Percentiles rank a stretch among this genome's conserved stretches.
phyloP scores from a whole-genome alignment of 2,797 vertebrate species.

The Danio kyathit region DNA sequence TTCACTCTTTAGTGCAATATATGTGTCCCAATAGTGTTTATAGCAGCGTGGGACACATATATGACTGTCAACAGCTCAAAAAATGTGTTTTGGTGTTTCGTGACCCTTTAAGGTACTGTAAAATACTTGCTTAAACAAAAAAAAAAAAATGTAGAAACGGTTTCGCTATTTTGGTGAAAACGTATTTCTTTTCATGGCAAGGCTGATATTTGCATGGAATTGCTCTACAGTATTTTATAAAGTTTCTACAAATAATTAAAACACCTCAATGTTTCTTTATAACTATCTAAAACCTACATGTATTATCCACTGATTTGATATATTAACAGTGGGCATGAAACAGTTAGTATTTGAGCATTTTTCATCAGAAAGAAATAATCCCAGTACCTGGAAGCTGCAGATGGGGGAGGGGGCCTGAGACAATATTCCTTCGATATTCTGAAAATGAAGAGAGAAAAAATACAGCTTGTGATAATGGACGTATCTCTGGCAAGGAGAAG shows the following conservation, averaged over 20 bases:
- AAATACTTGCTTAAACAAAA: too few relatives aligned
- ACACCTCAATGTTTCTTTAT: background rate
- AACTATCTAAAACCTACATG: background rate
- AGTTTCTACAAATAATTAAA: background rate
- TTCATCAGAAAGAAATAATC: background rate
- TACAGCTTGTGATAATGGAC: conserved; percentile 39
- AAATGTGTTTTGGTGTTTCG: too few relatives aligned
- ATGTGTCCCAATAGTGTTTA: too few relatives aligned
- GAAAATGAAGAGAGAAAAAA: conserved; percentile 50
- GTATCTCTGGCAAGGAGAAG: conserved; percentile 4
- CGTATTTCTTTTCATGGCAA: too few relatives aligned
- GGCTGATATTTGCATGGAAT: too few relatives aligned
- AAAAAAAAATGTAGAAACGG: too few relatives aligned
- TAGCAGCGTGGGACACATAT: too few relatives aligned
- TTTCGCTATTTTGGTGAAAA: too few relatives aligned
- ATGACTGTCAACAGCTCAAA: too few relatives aligned
- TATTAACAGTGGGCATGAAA: background rate
- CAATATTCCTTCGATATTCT: conserved; percentile 45
- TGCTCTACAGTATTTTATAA: background rate
- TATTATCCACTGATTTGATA: background rate
- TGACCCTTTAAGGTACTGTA: too few relatives aligned
- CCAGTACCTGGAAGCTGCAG: conserved; percentile 59
- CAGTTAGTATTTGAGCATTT: background rate
- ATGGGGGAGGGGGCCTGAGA: conserved; percentile 48
- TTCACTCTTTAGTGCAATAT: too few relatives aligned